These are phyloP conservation scores for Anguilla megastoma DNA, from an alignment of 2,797 vertebrate genomes.

Conservation along the genomic window DNA sequence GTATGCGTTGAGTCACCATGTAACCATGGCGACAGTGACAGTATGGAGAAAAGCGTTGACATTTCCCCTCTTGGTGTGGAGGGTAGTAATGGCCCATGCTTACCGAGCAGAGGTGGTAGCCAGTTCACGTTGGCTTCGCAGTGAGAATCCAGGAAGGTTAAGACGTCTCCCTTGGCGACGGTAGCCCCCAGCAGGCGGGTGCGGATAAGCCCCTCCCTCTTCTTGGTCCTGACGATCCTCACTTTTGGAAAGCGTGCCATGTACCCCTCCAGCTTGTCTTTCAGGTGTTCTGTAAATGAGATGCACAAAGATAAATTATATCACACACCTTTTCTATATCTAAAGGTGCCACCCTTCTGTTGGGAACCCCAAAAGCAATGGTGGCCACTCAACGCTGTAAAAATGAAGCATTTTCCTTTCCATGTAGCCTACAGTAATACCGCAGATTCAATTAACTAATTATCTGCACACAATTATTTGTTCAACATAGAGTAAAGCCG, in stretches of 20 bases:
- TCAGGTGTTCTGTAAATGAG: constrained; percentile 77
- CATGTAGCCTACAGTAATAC: not conserved
- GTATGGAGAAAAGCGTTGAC: not conserved
- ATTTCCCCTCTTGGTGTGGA: constrained; percentile 5
- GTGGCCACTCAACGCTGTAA: not conserved
- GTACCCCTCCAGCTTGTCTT: constrained; percentile 80
- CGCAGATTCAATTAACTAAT: not conserved
- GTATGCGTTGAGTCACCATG: not conserved
- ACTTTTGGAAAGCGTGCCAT: constrained; percentile 84
- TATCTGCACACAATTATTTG: constrained; percentile 46
- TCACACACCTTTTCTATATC: not conserved
- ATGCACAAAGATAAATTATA: not conserved
- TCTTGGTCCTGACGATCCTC: constrained; percentile 84
- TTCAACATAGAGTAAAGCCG: constrained; percentile 36
- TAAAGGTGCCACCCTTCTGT: not conserved
- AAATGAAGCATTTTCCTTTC: not conserved
- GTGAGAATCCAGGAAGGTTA: constrained; percentile 87
- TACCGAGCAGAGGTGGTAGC: constrained; percentile 86
- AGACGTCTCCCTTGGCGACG: constrained; percentile 81
- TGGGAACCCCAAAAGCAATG: not conserved
- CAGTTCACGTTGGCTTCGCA: constrained; percentile 88
- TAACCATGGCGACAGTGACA: not conserved
- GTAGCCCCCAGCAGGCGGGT: constrained; percentile 84
- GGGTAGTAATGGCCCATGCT: constrained; percentile 52
- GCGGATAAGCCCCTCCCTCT: constrained; percentile 86